These are phyloP conservation scores for Tethea ocularis DNA, from an alignment of 2,888 invertebrate species.

Conservation along the genomic window DNA sequence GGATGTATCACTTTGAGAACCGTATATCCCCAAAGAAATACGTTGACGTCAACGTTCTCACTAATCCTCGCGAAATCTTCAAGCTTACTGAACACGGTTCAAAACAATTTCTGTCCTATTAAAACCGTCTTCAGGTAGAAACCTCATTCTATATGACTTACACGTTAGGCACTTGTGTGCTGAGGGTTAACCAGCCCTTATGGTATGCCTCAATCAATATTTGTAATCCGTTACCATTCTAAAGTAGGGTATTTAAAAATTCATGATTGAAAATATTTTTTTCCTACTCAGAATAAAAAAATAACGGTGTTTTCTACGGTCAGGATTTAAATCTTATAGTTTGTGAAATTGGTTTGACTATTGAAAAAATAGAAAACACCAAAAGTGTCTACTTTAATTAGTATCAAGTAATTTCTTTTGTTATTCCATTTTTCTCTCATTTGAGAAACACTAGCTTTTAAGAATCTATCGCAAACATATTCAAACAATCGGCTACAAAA, in stretches of 20 bases:
- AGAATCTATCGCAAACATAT: not conserved
- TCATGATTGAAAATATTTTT: slow-evolving; percentile 13
- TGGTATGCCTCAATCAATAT: slow-evolving; percentile 62
- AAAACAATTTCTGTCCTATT: slow-evolving; percentile 82
- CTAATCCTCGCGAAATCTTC: slow-evolving; percentile 76
- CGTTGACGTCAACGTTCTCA: slow-evolving; percentile 53
- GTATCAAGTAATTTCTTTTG: too few relatives aligned
- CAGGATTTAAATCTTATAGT: too few relatives aligned
- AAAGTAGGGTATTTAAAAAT: slow-evolving; percentile 36
- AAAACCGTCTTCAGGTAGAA: slow-evolving; percentile 67
- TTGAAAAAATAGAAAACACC: too few relatives aligned
- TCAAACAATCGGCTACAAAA: slow-evolving; percentile 4
- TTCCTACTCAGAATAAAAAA: not conserved
- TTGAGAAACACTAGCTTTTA: not conserved
- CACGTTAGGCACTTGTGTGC: slow-evolving; percentile 10
- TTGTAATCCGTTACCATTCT: slow-evolving; percentile 44
- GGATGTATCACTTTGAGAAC: slow-evolving; percentile 48
- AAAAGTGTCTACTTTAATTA: too few relatives aligned
- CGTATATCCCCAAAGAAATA: slow-evolving; percentile 40
- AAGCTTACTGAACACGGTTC: slow-evolving; percentile 75
- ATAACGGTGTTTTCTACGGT: not conserved
- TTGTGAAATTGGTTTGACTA: not conserved
- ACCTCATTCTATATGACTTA: slow-evolving; percentile 36
- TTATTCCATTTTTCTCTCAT: not conserved
- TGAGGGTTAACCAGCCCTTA: slow-evolving; percentile 39